phyloP scores from a whole-genome alignment of 2,888 invertebrate species.

The Anodontia alba region DNA sequence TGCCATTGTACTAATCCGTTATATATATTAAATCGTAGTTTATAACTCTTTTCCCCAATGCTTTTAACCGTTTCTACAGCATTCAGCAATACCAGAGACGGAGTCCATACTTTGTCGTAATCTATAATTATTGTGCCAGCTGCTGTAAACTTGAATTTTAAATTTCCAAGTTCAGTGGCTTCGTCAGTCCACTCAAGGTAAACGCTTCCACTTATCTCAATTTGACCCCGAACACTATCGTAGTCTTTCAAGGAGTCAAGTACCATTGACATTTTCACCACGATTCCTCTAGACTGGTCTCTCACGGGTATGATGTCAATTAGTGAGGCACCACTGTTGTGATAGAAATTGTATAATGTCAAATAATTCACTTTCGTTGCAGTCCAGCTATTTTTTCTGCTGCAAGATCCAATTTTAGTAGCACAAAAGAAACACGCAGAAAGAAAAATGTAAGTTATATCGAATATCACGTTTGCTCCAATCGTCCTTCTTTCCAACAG shows the following conservation, averaged over 20 bases:
- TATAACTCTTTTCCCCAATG: conserved; percentile 55
- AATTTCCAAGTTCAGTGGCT: neutral
- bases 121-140: conserved; percentile 34
- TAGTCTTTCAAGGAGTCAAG: conserved; percentile 52
- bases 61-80: conserved; percentile 51
- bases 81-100: conserved; percentile 48
- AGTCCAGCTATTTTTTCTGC: neutral
- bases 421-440: too few relatives aligned
- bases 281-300: conserved; percentile 25
- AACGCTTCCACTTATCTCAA: conserved; percentile 57
- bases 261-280: conserved; percentile 33
- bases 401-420: too few relatives aligned
- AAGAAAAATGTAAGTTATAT: too few relatives aligned
- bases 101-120: conserved; percentile 53
- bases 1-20: conserved; percentile 35
- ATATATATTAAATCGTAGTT: conserved; percentile 30
- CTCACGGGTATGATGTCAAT: conserved; percentile 44
- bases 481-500: too few relatives aligned
- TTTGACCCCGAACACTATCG: conserved; percentile 51
- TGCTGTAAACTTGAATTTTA: neutral
- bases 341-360: conserved; percentile 41
- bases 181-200: conserved; percentile 43
- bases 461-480: too few relatives aligned
- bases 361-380: conserved; percentile 6
- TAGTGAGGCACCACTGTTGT: conserved; percentile 42